Evolutionary conservation across 23 tunicate genomes (phyloP).

Genomic region (Trididemnum miniatum): DNA sequence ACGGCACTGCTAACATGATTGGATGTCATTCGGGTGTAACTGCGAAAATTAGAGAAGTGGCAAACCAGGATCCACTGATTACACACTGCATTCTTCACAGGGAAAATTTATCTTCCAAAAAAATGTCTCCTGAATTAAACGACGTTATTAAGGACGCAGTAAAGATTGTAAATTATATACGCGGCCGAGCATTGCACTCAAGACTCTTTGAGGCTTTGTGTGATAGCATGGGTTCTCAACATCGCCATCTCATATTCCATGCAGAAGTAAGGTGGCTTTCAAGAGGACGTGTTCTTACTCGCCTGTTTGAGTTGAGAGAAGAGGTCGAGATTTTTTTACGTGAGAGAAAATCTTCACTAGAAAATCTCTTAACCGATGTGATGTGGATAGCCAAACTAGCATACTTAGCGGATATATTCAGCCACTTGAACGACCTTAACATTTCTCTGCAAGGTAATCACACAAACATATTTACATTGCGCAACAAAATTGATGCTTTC

Average conservation of each 20-base stretch:
- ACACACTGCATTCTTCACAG: constrained; percentile 69
- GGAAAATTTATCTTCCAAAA: constrained; percentile 58
- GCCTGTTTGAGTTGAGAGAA: constrained; percentile 30
- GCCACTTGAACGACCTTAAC: constrained; percentile 21
- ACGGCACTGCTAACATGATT: constrained; percentile 70
- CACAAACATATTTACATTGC: constrained; percentile 30
- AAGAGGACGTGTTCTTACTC: constrained; percentile 5
- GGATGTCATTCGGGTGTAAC: constrained; percentile 63
- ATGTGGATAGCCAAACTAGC: constrained; percentile 58
- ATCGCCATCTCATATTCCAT: constrained; percentile 36
- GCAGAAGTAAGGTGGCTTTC: constrained; percentile 50
- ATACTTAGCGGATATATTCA: constrained; percentile 64
- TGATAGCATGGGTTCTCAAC: constrained; percentile 54
- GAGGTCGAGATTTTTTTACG: constrained; percentile 11
- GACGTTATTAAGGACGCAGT: constrained; percentile 58
- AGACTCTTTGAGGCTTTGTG: constrained; percentile 78
- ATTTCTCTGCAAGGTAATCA: constrained; percentile 28
- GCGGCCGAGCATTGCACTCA: constrained; percentile 55
- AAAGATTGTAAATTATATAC: constrained; percentile 41
- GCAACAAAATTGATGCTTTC: constrained; percentile 15
- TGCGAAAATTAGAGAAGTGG: constrained; percentile 47
- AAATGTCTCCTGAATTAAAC: constrained; percentile 53
- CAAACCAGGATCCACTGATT: constrained; percentile 28
- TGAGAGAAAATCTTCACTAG: constrained; percentile 24
- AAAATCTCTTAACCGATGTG: constrained; percentile 33